Conservation (phyloP, 2,113 vertebrate species). For the Trachemys scripta region DNA sequence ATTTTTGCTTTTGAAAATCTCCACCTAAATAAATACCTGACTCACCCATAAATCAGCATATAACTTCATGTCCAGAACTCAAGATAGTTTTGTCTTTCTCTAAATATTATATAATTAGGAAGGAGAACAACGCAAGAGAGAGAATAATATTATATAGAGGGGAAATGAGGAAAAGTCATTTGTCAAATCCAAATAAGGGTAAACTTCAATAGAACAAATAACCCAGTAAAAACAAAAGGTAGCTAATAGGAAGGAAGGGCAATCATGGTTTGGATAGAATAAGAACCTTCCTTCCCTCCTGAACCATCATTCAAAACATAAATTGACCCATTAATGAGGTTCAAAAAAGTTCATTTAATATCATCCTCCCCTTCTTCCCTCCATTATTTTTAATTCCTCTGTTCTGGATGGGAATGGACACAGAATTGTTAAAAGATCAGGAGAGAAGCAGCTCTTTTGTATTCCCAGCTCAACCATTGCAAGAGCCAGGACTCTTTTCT, state of each 20-base stretch:
- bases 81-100: conserved; percentile 7
- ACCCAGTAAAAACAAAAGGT: neutral
- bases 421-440: neutral
- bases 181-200: neutral
- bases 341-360: neutral
- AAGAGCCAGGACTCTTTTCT: neutral
- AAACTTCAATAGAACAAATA: neutral
- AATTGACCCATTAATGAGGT: neutral
- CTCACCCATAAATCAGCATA: neutral
- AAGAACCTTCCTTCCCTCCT: neutral
- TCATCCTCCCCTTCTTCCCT: accelerated
- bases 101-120: conserved; percentile 13
- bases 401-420: neutral
- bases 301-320: neutral
- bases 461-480: neutral
- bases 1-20: neutral
- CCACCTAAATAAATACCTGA: neutral
- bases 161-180: conserved; percentile 7
- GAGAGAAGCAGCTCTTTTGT: neutral
- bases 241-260: neutral
- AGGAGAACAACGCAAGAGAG: conserved; percentile 13
- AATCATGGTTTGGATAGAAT: neutral
- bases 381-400: neutral
- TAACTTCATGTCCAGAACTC: neutral
- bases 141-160: neutral